Base-by-base conservation (phyloP, 2,888 invertebrate genomes). In the Epirrhoe tristata region DNA sequence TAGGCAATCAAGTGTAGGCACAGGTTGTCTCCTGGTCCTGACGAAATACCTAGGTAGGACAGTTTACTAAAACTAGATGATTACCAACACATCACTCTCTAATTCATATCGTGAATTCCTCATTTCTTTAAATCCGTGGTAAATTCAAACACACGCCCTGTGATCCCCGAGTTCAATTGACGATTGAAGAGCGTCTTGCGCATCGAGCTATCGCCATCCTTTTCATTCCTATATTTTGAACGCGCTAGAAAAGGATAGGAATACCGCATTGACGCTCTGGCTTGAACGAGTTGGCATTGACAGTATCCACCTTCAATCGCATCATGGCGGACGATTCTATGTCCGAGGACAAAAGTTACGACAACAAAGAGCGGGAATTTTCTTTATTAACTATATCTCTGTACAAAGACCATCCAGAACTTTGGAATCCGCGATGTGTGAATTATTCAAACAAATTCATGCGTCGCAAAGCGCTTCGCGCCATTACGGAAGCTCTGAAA, bases 241-340 rank as follows among this genome's bases (percentile, higher is more conserved):
- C 36, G 36, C 3, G 63, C 14, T 2, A 63, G 51, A 63, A 43
- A 56, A 16, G 16, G 39, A 57, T 56, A 57, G 51, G 34, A 52
- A 6, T 24, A 53, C 1, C 55, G 32, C 14, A 63, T 63, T 63
- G 63, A 63, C 48, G 50, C 14, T 51, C 56, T 12, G 36, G 63
- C 57, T 56, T 62, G 55, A 62, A 50, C 55, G 0, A 34, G 53
- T 48, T 17, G 36, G 43, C 12, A 56, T 58, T 58, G 63, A 57
- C 58, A 63, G 58, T 63, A 52, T 6, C 58, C 6, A 32, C 36
- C 48, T 17, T 63, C 63, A 63, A 63, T 63, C 58, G 24, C 53
- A 12, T n/a, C n/a, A 63, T 63, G 63, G 24, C 58, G 63, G 63
- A 58, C 54, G 58, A 43, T n/a, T 52, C 43, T 43, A 39, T 50